These are phyloP conservation scores for cat (Felis catus) DNA, from an alignment of 2,113 vertebrate genomes.

Conservation along the genomic window F.catus_Fca126_mat1.0 CM031425.1:57619001-57619500, in stretches of 20 bases:
- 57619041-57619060: background rate
- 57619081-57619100: background rate
- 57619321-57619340: fast-evolving
- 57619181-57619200: background rate
- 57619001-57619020: background rate
- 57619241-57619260: background rate
- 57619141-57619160: background rate
- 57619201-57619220: fast-evolving
- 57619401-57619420: fast-evolving
- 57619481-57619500: background rate
- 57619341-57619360: background rate
- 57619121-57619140: background rate
- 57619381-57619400: fast-evolving
- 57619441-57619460: background rate
- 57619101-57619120: background rate
- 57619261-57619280: background rate
- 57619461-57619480: background rate
- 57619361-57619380: background rate
- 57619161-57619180: background rate
- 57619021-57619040: fast-evolving
- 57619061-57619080: background rate
- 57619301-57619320: background rate
- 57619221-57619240: background rate
- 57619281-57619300: fast-evolving
- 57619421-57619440: background rate